These are phyloP conservation scores for Drosophila elegans DNA, from an alignment of 1,140 invertebrate species.

Conservation along the genomic window DNA sequence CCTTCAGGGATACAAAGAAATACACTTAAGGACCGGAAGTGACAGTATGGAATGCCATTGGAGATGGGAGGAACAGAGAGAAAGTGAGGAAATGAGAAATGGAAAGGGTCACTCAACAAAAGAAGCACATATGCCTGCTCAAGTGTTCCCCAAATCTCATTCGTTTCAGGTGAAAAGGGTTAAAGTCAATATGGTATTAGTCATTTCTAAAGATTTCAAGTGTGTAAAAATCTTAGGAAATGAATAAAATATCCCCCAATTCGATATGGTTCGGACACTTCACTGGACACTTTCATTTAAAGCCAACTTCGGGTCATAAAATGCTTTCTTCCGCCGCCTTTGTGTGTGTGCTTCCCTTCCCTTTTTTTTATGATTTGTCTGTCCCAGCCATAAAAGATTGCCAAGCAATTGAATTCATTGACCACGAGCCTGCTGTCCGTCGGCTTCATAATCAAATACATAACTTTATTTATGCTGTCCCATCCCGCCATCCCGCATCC, in stretches of 20 bases:
- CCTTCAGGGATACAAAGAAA: slow-evolving; percentile 21
- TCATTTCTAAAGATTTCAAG: slow-evolving; percentile 1
- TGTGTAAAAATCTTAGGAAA: slow-evolving; percentile 17
- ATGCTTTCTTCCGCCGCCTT: slow-evolving; percentile 32
- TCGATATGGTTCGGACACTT: slow-evolving; percentile 39
- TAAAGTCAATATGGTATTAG: slow-evolving; percentile 32
- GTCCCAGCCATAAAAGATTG: slow-evolving; percentile 43
- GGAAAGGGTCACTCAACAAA: slow-evolving; percentile 23
- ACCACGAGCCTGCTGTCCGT: slow-evolving; percentile 35
- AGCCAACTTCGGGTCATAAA: slow-evolving; percentile 65
- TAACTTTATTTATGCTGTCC: slow-evolving; percentile 70
- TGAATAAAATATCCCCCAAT: slow-evolving; percentile 4
- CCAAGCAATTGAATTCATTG: slow-evolving; percentile 75
- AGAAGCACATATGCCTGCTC: slow-evolving; percentile 27
- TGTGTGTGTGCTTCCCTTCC: neutral
- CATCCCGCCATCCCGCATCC: neutral
- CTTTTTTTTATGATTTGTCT: slow-evolving; percentile 40
- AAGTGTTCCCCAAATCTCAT: slow-evolving; percentile 18
- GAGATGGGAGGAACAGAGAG: slow-evolving; percentile 1
- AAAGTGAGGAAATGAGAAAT: slow-evolving; percentile 11
- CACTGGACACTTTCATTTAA: slow-evolving; percentile 68
- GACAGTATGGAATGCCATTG: slow-evolving; percentile 58
- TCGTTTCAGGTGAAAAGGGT: slow-evolving; percentile 30
- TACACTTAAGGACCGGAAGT: slow-evolving; percentile 62
- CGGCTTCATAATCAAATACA: slow-evolving; percentile 75